phyloP scores from a whole-genome alignment of 2,113 vertebrate genomes.

The Entosphenus tridentatus region DNA sequence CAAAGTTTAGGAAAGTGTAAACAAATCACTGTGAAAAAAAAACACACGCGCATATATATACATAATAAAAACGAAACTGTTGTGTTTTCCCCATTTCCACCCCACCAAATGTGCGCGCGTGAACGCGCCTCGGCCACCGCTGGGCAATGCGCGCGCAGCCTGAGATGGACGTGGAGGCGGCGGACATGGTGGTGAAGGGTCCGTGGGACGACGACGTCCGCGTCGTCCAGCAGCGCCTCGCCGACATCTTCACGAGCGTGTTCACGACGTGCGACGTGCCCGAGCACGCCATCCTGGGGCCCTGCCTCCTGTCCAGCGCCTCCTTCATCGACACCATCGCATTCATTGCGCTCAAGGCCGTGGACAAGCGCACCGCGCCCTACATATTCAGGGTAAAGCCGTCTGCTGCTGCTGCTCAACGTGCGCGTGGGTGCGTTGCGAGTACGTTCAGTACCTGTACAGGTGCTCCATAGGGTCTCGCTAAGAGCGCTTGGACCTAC shows the following conservation, averaged over 20 bases:
- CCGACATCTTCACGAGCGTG: slow-evolving; percentile 92
- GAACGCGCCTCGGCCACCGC: not conserved
- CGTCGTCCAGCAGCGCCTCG: slow-evolving; percentile 81
- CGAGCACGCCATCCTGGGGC: slow-evolving; percentile 81
- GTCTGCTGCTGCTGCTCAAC: not conserved
- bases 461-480: no score
- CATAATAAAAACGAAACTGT: no score
- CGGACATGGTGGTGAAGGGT: slow-evolving; percentile 45
- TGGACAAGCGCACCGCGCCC: slow-evolving; percentile 78
- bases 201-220: slow-evolving; percentile 78
- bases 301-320: slow-evolving; percentile 62
- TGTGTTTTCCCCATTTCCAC: not conserved
- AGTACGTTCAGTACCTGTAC: no score
- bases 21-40: no score
- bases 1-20: no score
- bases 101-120: not conserved
- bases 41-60: no score
- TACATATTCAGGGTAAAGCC: slow-evolving; percentile 69
- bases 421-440: not conserved
- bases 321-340: slow-evolving; percentile 94
- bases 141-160: slow-evolving; percentile 11
- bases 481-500: no score
- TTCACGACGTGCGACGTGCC: slow-evolving; percentile 92
- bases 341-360: slow-evolving; percentile 81
- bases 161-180: slow-evolving; percentile 48